Evolutionary conservation across 2,113 vertebrate genomes (phyloP), one percentile per base, ranked within the genome.

Genomic region (Heptranchias perlo): DNA sequence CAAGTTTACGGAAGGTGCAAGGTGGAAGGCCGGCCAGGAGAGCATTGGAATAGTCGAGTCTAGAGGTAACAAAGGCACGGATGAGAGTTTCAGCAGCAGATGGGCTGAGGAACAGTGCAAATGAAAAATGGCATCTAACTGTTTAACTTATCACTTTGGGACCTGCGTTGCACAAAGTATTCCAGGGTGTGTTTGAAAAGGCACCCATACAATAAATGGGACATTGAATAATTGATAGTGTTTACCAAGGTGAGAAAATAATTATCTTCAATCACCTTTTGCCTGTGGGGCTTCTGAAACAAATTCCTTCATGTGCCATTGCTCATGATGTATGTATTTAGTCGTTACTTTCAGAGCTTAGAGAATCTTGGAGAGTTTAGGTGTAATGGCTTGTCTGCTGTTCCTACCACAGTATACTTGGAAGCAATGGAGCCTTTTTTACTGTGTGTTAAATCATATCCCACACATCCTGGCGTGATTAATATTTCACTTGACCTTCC

Each of bases 301-400:
- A 39, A 62, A 62, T 93, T 93, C 89, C 58, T 93, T 93, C 87
- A 92, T 92, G 87, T 61, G 16, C 52, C 87, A 92, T 92, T 93
- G 89, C 58, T 58, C 89, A 93, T 62, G 54, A 92, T 61, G 54
- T 92, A 92, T 93, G 58, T 39, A 62, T 64, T 93, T 93, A 39
- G 58, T 39, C 64, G 31, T n/a, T 93, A 62, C 18, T 39, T 16
- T 62, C 35, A 62, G 89, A 93, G 61, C 58, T 93, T 62, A 35
- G 58, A 64, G 89, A 62, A 58, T 62, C n/a, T 93, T 21, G 35
- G 89, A 62, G 58, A 39, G 58, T 64, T 93, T 6, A 93, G 23
- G 13, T 62, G 4, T 62, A 62, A 64, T 93, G 35, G 35, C 5
- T 58, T 58, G 0, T 89, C 86, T 35, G 31, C 49, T 62, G 21